phyloP scores from a whole-genome alignment of 1,140 invertebrate species.

The Argopecten irradians region DNA sequence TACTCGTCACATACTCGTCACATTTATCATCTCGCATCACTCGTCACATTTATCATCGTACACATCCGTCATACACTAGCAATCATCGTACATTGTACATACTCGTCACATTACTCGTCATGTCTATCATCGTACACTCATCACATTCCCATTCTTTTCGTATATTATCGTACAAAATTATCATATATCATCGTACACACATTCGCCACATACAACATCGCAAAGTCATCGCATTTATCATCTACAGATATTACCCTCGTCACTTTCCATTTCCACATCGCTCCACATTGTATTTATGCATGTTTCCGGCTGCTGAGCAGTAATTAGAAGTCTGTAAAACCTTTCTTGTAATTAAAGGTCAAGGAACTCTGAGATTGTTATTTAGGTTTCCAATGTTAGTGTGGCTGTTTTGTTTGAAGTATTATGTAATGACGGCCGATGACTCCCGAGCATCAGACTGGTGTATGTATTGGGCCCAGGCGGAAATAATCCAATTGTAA shows the following conservation, averaged over 20 bases:
- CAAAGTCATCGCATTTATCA: no score
- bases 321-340: background rate
- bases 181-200: background rate
- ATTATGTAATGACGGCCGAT: background rate
- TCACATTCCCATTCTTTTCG: no score
- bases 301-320: background rate
- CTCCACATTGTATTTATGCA: no score
- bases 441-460: background rate
- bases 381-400: background rate
- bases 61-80: background rate
- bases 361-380: background rate
- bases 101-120: background rate
- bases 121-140: no score
- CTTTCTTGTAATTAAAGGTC: background rate
- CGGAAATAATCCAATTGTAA: background rate
- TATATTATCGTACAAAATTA: background rate
- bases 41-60: background rate
- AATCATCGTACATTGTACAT: background rate
- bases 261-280: no score
- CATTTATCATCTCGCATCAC: no score
- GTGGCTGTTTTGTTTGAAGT: background rate
- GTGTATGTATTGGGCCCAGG: background rate
- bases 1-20: no score
- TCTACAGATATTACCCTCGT: no score
- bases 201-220: no score